Conservation (phyloP, 2,113 vertebrate species). For the Limanda limanda region DNA sequence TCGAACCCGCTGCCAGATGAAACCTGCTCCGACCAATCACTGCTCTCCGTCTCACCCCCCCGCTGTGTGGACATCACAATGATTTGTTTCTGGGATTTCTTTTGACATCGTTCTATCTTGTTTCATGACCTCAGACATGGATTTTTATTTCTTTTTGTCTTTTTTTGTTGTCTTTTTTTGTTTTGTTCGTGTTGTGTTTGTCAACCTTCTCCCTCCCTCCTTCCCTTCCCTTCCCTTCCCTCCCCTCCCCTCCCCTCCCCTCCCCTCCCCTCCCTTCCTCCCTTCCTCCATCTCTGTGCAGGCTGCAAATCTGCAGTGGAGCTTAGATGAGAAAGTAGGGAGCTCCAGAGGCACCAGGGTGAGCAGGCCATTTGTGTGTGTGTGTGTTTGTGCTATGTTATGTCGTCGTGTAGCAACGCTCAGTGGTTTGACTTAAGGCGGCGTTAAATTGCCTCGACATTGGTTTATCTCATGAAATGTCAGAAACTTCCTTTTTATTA, state of each 20-base stretch:
- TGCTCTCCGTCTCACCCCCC: constrained; percentile 50
- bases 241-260: not conserved
- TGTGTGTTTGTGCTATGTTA: constrained; percentile 28
- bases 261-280: not conserved
- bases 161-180: constrained; percentile 50
- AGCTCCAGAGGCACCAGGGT: constrained; percentile 80
- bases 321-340: constrained; percentile 86
- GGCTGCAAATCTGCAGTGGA: constrained; percentile 85
- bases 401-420: constrained; percentile 50
- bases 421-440: constrained; percentile 58
- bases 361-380: constrained; percentile 73
- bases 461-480: constrained; percentile 20
- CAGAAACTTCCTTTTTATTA: constrained; percentile 22
- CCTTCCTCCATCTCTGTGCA: constrained; percentile 61
- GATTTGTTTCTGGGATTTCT: constrained; percentile 28
- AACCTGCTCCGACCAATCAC: not conserved
- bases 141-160: constrained; percentile 62
- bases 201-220: constrained; percentile 16
- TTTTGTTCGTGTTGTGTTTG: constrained; percentile 56
- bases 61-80: constrained; percentile 35
- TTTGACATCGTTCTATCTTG: constrained; percentile 49
- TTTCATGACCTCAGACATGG: constrained; percentile 63
- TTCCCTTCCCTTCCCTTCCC: not conserved
- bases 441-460: constrained; percentile 28
- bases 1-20: not conserved